Percentiles rank a stretch among this genome's conserved stretches.
Conservation (phyloP, 2,797 vertebrate species). For the Tapera naevia region DNA sequence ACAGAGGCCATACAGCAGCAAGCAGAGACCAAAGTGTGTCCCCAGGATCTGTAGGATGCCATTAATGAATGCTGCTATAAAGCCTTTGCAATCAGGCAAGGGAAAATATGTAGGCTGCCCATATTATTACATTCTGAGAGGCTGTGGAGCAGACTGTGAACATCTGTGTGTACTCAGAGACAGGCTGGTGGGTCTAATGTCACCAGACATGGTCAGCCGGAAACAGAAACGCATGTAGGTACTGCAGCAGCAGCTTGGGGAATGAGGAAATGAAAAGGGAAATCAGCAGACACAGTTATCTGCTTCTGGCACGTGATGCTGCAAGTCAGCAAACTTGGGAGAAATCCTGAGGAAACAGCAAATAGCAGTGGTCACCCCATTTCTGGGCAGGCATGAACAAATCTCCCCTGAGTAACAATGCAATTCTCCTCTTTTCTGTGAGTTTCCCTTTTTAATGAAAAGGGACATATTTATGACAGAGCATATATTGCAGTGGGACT, state of each 20-base stretch:
- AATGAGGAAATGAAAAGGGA: constrained; percentile 6
- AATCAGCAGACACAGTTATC: not conserved
- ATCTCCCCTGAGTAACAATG: not conserved
- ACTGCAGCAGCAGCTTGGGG: not conserved
- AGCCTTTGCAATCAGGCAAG: not conserved
- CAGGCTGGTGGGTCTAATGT: not conserved
- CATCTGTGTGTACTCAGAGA: not conserved
- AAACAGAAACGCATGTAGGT: not conserved
- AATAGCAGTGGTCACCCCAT: not conserved
- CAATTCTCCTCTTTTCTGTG: not conserved
- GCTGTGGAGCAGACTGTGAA: not conserved
- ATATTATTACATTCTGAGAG: not conserved
- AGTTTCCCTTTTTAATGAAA: not conserved
- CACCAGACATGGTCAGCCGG: not conserved
- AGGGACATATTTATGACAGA: rapidly evolving
- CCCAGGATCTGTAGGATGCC: not conserved
- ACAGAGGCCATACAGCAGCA: not conserved
- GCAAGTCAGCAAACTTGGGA: not conserved
- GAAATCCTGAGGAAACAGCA: not conserved
- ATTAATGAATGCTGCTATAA: not conserved
- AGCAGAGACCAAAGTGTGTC: not conserved
- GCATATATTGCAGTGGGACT: not conserved
- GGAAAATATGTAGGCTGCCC: not conserved
- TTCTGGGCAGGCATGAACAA: not conserved
- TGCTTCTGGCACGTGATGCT: not conserved